These are phyloP conservation scores for Melanotaenia duboulayi DNA, from an alignment of 2,113 vertebrate genomes.

Conservation along the genomic window DNA sequence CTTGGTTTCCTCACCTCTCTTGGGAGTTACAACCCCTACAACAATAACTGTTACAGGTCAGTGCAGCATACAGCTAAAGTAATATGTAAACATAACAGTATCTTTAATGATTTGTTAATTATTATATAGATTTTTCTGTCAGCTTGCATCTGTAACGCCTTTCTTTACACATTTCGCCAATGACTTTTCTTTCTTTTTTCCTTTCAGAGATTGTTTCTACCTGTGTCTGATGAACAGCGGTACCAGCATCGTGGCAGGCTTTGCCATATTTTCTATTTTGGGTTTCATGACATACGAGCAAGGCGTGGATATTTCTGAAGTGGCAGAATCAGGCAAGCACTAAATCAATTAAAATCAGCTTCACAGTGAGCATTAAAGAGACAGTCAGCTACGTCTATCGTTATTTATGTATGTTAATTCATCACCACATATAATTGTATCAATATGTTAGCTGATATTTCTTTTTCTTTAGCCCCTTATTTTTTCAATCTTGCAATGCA, in stretches of 20 bases:
- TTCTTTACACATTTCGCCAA: background rate
- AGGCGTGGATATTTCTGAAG: constrained; percentile 84
- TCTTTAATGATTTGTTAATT: background rate
- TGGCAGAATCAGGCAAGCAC: constrained; percentile 85
- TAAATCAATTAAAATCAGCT: background rate
- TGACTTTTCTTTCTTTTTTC: background rate
- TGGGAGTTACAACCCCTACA: constrained; percentile 92
- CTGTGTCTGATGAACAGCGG: constrained; percentile 90
- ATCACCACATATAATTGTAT: background rate
- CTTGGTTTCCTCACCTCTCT: constrained; percentile 90
- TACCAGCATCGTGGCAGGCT: constrained; percentile 89
- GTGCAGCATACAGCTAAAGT: no score
- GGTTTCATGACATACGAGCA: constrained; percentile 88
- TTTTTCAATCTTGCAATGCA: no score
- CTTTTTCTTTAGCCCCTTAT: no score
- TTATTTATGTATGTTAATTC: no score
- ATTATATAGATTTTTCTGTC: background rate
- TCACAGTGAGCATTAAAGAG: background rate
- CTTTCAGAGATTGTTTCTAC: constrained; percentile 86
- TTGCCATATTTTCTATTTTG: constrained; percentile 90
- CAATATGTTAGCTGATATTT: no score
- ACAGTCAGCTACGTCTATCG: no score
- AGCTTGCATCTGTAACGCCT: background rate
- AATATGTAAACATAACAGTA: background rate
- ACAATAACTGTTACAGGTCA: constrained; percentile 93